These are phyloP conservation scores for Turritopsis rubra DNA, from an alignment of 30 jellyfish, hydroid and myxozoan genomes.

Conservation along the genomic window DNA sequence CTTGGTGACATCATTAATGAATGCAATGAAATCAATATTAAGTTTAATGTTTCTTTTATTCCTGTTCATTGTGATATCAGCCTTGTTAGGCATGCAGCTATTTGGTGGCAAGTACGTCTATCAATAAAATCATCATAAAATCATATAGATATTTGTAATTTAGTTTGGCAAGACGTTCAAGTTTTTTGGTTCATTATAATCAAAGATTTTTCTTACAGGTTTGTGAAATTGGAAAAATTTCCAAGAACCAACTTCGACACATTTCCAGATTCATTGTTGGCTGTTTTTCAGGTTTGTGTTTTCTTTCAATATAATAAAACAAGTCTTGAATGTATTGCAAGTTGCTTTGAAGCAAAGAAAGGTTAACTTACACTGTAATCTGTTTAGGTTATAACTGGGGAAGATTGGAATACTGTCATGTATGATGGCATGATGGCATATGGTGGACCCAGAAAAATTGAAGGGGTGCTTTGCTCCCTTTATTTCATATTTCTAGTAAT, in stretches of 20 bases:
- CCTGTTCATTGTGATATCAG: constrained; percentile 78
- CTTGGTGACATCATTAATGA: constrained; percentile 86
- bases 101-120: constrained; percentile 84
- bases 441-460: constrained; percentile 62
- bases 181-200: not conserved
- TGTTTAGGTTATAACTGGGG: constrained; percentile 87
- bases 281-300: constrained; percentile 84
- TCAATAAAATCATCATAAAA: not conserved
- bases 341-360: not conserved
- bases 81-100: constrained; percentile 89
- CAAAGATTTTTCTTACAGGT: constrained; percentile 37
- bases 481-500: constrained; percentile 82
- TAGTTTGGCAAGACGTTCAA: not conserved
- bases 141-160: not conserved
- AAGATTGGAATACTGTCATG: constrained; percentile 97
- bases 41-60: constrained; percentile 74
- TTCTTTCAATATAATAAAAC: too few relatives aligned
- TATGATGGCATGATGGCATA: constrained; percentile 81
- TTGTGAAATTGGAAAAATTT: constrained; percentile 52
- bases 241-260: constrained; percentile 94
- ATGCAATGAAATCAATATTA: constrained; percentile 91
- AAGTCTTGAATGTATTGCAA: not conserved
- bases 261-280: constrained; percentile 69
- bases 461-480: constrained; percentile 46
- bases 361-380: not conserved